Conservation (phyloP, 2,113 vertebrate genomes). For the Ursus arctos region DNA sequence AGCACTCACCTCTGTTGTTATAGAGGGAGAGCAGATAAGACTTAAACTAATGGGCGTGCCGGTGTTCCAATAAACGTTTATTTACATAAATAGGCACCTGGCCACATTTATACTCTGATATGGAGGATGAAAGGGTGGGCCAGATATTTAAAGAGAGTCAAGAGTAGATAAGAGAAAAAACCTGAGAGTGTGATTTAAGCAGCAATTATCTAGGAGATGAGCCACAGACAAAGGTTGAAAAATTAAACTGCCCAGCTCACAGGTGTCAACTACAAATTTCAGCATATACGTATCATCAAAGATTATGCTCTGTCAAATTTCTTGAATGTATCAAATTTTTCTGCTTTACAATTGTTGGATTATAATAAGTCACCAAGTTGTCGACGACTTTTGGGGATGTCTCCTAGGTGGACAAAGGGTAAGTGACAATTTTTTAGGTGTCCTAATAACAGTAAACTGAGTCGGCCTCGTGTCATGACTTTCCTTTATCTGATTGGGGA, state of each 20-base stretch:
- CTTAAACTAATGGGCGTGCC: not conserved
- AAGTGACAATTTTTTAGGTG: not conserved
- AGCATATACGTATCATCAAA: not conserved
- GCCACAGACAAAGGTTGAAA: not conserved
- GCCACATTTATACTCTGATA: not conserved
- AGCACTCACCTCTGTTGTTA: not conserved
- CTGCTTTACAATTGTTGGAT: not conserved
- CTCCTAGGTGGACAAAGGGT: not conserved
- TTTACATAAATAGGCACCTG: not conserved
- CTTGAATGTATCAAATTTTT: not conserved
- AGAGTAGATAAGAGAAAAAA: not conserved
- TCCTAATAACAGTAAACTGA: not conserved
- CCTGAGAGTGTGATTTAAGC: not conserved
- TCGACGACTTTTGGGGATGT: not conserved
- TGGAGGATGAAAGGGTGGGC: not conserved
- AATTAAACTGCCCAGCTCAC: not conserved
- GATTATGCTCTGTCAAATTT: not conserved
- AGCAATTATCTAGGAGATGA: not conserved
- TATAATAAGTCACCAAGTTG: not conserved
- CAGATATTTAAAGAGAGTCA: slow-evolving; percentile 21
- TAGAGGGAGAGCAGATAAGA: not conserved
- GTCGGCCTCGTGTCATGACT: not conserved
- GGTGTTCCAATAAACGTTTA: slow-evolving; percentile 50
- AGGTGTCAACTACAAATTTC: not conserved
- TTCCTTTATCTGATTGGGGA: not conserved